These are phyloP conservation scores for Sanderia malayensis DNA, from an alignment of 30 jellyfish, hydroid and myxozoan species.

Conservation along the genomic window DNA sequence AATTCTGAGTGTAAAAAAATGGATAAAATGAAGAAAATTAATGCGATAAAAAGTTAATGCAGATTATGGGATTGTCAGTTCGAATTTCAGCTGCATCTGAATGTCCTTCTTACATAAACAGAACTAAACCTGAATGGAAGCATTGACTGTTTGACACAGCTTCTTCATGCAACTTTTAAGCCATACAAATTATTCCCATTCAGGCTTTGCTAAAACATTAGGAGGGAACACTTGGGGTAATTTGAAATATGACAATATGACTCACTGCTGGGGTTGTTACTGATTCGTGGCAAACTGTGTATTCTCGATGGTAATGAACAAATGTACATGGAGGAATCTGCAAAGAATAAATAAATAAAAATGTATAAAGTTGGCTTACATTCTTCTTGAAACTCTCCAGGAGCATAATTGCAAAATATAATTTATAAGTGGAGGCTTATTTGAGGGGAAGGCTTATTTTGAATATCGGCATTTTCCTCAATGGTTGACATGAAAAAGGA, in stretches of 20 bases:
- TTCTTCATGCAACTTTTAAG: too few species aligned
- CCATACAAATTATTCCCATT: too few species aligned
- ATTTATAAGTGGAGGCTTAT: too few species aligned
- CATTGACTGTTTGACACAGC: too few species aligned
- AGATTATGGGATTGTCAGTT: neutral
- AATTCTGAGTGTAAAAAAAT: constrained; percentile 5
- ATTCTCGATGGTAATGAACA: constrained; percentile 1
- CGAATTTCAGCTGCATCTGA: too few species aligned
- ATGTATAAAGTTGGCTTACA: neutral
- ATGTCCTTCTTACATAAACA: too few species aligned
- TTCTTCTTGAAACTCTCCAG: neutral
- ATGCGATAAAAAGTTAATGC: neutral
- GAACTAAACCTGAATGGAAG: too few species aligned
- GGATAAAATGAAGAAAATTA: neutral
- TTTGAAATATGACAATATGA: too few species aligned
- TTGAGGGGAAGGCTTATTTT: too few species aligned
- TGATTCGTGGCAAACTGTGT: neutral
- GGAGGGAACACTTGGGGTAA: too few species aligned
- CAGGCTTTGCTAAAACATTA: too few species aligned
- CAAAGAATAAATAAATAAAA: neutral
- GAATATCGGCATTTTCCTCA: neutral
- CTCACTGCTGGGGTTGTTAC: neutral
- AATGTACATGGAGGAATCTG: constrained; percentile 12
- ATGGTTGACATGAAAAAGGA: neutral
- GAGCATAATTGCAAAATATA: neutral